These are phyloP conservation scores for Acrossocheilus wenchowensis DNA, from an alignment of 2,797 vertebrate species.

Conservation along the genomic window DNA sequence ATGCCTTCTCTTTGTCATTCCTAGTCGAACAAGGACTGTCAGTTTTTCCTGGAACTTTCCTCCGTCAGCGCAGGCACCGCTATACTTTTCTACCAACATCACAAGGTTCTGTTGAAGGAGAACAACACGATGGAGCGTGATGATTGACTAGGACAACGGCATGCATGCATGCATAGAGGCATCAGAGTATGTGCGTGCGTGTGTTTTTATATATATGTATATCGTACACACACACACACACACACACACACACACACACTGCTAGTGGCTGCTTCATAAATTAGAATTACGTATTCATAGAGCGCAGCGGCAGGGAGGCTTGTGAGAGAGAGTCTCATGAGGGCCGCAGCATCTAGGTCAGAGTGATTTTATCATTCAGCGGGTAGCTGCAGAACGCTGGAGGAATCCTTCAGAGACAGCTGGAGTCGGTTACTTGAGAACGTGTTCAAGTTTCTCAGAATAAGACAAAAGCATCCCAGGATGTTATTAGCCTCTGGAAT, in stretches of 20 bases:
- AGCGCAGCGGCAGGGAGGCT: constrained; percentile 40
- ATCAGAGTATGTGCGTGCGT: constrained; percentile 19
- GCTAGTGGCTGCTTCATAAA: constrained; percentile 55
- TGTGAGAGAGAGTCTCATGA: constrained; percentile 65
- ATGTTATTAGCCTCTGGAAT: constrained; percentile 30
- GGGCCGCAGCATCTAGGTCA: constrained; percentile 74
- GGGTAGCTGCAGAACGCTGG: constrained; percentile 50
- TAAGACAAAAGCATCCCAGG: constrained; percentile 31
- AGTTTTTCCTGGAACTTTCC: constrained; percentile 43
- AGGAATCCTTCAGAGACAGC: constrained; percentile 53
- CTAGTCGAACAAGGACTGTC: constrained; percentile 39
- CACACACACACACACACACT: constrained; percentile 13
- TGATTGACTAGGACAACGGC: constrained; percentile 48
- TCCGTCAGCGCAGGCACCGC: constrained; percentile 18
- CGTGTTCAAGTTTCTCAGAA: constrained; percentile 34
- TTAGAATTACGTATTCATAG: constrained; percentile 60
- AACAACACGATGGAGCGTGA: constrained; percentile 24
- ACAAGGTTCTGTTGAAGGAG: constrained; percentile 47
- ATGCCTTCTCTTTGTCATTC: constrained; percentile 15
- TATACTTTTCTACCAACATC: constrained; percentile 29
- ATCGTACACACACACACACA: background rate
- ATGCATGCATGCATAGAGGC: constrained; percentile 24
- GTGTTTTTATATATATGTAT: constrained; percentile 29
- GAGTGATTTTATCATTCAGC: constrained; percentile 65
- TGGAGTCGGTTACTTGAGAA: constrained; percentile 40